phyloP scores from a whole-genome alignment of 1,140 invertebrate species.

The Listronotus oregonensis region DNA sequence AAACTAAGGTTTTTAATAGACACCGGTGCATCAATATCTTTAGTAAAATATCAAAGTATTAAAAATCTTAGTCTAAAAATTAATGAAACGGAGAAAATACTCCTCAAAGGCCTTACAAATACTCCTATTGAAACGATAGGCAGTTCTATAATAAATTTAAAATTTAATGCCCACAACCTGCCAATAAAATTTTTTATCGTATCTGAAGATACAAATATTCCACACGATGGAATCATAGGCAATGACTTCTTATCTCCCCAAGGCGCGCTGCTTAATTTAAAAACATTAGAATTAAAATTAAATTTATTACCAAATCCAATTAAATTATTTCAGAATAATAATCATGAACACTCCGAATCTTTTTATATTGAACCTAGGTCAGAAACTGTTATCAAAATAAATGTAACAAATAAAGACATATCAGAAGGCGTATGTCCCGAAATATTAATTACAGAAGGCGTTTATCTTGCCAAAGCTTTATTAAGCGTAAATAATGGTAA shows the following conservation, averaged over 20 bases:
- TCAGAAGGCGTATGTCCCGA: slow-evolving; percentile 25
- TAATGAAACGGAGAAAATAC: background rate
- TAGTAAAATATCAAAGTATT: background rate
- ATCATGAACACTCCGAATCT: too few species aligned
- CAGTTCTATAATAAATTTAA: background rate
- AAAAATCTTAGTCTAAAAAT: background rate
- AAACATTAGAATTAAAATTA: too few species aligned
- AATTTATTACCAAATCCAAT: background rate
- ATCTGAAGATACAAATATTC: background rate
- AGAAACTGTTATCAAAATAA: slow-evolving; percentile 28
- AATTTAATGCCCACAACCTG: background rate
- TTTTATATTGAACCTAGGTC: slow-evolving; percentile 1
- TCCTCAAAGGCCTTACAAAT: background rate
- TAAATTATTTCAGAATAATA: background rate
- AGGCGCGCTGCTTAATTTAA: too few species aligned
- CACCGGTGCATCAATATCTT: background rate
- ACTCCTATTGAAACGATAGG: background rate
- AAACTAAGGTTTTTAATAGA: background rate
- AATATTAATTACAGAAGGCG: slow-evolving; percentile 19
- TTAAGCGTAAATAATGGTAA: slow-evolving; percentile 25
- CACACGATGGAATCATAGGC: slow-evolving; percentile 4
- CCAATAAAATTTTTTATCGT: slow-evolving; percentile 8
- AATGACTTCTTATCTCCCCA: slow-evolving; percentile 2
- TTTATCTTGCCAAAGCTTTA: slow-evolving; percentile 30
- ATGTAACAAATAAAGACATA: slow-evolving; percentile 28